Evolutionary conservation across 2,113 vertebrate genomes (phyloP).

Genomic region (Nasalis larvatus): DNA sequence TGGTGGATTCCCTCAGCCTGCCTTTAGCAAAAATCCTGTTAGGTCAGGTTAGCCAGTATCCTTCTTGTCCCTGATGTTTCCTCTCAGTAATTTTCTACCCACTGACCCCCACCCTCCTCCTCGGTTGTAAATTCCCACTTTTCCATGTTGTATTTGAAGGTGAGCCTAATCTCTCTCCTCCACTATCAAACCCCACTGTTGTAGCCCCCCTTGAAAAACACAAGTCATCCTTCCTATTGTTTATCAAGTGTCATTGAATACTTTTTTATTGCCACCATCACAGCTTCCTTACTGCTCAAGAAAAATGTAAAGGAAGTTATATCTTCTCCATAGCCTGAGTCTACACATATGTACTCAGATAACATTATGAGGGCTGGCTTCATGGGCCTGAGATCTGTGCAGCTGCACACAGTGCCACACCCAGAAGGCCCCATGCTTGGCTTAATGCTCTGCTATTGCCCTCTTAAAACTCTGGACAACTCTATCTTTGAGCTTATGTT

Average conservation of each 20-base stretch:
- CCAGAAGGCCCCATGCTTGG: not conserved
- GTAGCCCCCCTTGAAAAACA: not conserved
- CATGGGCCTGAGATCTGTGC: rapidly evolving
- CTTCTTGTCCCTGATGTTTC: not conserved
- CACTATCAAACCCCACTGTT: not conserved
- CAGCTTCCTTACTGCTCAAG: not conserved
- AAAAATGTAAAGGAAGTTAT: not conserved
- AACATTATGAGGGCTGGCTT: not conserved
- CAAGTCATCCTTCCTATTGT: not conserved
- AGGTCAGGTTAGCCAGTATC: not conserved
- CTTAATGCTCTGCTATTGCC: not conserved
- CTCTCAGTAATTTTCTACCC: not conserved
- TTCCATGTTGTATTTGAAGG: not conserved
- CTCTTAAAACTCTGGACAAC: not conserved
- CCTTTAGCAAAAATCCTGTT: not conserved
- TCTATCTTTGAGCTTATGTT: not conserved
- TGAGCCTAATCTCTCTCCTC: not conserved
- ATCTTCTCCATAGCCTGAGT: not conserved
- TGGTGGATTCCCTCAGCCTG: too few species aligned
- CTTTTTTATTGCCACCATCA: not conserved
- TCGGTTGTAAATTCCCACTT: not conserved
- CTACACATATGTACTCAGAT: not conserved
- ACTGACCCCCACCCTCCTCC: not conserved
- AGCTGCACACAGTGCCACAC: rapidly evolving
- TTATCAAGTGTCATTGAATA: not conserved